Evolutionary conservation across 2,113 vertebrate genomes (phyloP).

Genomic region (Vimba vimba): DNA sequence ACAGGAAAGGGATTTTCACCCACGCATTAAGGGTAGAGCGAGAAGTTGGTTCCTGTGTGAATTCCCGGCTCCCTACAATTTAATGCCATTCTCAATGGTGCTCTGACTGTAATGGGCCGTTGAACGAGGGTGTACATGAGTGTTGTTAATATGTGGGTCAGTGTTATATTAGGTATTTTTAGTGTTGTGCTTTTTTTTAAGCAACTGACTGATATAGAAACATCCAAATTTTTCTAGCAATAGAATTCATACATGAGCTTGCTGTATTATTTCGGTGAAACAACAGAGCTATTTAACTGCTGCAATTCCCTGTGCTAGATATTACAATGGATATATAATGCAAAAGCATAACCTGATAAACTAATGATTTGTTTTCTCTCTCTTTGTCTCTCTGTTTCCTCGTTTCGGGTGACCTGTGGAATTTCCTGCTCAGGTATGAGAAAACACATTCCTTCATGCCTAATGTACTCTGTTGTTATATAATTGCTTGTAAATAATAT

Average conservation of each 20-base stretch:
- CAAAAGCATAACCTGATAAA: slow-evolving; percentile 40
- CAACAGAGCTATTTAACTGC: slow-evolving; percentile 39
- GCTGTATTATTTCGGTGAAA: slow-evolving; percentile 38
- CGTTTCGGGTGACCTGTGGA: slow-evolving; percentile 8
- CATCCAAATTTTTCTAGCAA: not conserved
- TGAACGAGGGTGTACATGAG: slow-evolving; percentile 22
- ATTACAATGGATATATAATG: slow-evolving; percentile 34
- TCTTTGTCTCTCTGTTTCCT: slow-evolving; percentile 29
- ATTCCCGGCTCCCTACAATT: slow-evolving; percentile 27
- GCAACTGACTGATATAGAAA: slow-evolving; percentile 40
- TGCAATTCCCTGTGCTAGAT: slow-evolving; percentile 11
- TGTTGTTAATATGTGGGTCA: slow-evolving; percentile 25
- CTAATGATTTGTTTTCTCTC: slow-evolving; percentile 35
- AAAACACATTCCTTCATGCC: slow-evolving; percentile 16
- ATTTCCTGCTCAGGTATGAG: slow-evolving; percentile 48
- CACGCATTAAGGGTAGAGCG: not conserved
- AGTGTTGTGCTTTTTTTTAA: slow-evolving; percentile 6
- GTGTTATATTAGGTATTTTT: not conserved
- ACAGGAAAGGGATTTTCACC: slow-evolving; percentile 34
- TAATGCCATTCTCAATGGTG: slow-evolving; percentile 43
- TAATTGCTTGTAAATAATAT: slow-evolving; percentile 38
- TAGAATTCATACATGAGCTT: slow-evolving; percentile 28
- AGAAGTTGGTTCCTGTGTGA: slow-evolving; percentile 3
- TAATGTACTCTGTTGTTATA: slow-evolving; percentile 35
- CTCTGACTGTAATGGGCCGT: slow-evolving; percentile 42